Percentiles rank a stretch among this genome's conserved stretches.
Conservation (phyloP, 2,797 vertebrate genomes). For the Hydrocynus forskahlii region DNA sequence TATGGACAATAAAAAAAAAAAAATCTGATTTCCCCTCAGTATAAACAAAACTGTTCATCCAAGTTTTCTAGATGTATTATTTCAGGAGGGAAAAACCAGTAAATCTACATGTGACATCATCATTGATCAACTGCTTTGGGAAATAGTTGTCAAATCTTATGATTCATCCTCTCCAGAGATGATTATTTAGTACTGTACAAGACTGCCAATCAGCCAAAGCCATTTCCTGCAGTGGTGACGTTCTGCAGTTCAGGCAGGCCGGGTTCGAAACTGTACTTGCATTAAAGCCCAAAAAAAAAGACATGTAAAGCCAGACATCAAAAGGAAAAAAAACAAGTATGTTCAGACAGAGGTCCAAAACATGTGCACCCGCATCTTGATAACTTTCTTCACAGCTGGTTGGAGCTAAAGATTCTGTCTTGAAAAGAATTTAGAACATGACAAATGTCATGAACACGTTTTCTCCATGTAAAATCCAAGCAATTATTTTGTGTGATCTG, state of each 20-base stretch:
- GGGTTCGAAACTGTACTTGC: not conserved
- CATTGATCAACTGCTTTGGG: not conserved
- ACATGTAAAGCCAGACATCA: not conserved
- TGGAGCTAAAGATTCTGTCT: not conserved
- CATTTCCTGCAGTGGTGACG: not conserved
- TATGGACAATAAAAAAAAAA: too few species aligned
- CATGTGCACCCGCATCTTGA: not conserved
- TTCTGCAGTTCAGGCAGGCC: not conserved
- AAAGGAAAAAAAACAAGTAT: slow-evolving; percentile 2
- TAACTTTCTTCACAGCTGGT: slow-evolving; percentile 3
- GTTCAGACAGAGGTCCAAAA: not conserved
- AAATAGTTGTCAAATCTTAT: slow-evolving; percentile 1
- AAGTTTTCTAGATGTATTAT: not conserved
- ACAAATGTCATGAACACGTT: not conserved
- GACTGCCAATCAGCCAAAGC: not conserved
- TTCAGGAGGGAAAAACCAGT: not conserved
- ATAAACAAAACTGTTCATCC: not conserved
- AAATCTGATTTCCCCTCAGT: too few species aligned
- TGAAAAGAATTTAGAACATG: not conserved
- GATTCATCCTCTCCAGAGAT: not conserved
- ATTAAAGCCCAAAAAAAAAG: not conserved
- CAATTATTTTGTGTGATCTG: not conserved
- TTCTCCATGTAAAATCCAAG: not conserved
- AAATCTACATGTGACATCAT: not conserved
- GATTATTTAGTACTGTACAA: not conserved